Evolutionary conservation across 1,140 invertebrate species (phyloP), one percentile per base, ranked within the genome.

Genomic region (Helicoverpa armigera): DNA sequence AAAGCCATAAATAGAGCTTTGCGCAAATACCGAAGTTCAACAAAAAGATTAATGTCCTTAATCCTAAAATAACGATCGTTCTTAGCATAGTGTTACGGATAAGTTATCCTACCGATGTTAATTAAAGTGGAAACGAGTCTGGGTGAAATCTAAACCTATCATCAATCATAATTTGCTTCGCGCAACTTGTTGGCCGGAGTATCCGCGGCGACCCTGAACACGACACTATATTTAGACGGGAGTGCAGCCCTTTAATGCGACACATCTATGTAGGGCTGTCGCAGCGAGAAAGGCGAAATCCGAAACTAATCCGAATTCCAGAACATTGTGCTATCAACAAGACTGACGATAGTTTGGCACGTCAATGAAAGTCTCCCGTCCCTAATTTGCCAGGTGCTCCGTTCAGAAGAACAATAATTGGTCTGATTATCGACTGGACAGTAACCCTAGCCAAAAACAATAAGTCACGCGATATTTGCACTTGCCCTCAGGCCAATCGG

Each of bases 81-180:
- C 58, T 48, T 63, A 18, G 56, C 73, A 63, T 63, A 63, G 43
- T 76, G 58, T 74, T 74, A 74, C 72, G 72, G 72, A 63, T 76
- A 76, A 76, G 63, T 76, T 51, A 76, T 76, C 35, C 58, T 76
- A 76, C 58, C 18, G 43, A 77, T 77, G 61, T 65, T 67, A 77
- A 77, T 77, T 77, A 77, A 77, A 67, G 60, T 77, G 58, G 35
- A 61, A 77, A 77, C 60, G 54, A 65, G 60, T 77, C 60, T 79
- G 65, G 54, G 76, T 80, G 86, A 88, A 89, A 90, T 85, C 69
- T 76, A 88, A 88, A 86, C 85, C 81, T 81, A 87, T 87, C 85
- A 92, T 92, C 89, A 89, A 85, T 94, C 92, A 91, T 90, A 93
- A 92, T 93, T 92, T 92, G 92, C 88, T 86, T 85, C 88, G 88